Evolutionary conservation across 2,797 vertebrate genomes (phyloP).

Genomic region (Oryzias sinensis): DNA sequence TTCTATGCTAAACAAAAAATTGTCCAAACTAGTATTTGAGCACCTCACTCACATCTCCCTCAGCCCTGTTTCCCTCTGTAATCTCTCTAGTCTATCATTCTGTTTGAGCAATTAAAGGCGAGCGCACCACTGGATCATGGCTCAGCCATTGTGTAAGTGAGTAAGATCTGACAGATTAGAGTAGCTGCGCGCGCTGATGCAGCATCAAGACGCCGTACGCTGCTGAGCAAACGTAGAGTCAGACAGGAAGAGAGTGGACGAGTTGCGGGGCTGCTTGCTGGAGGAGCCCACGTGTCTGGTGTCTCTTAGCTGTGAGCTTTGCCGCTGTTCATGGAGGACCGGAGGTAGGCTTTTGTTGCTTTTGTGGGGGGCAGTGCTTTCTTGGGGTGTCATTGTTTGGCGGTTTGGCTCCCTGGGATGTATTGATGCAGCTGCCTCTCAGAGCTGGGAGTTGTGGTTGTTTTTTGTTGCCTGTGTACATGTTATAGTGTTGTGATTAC

Average conservation of each 20-base stretch:
- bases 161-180: conserved; percentile 37
- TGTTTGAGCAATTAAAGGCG: conserved; percentile 52
- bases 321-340: conserved; percentile 67
- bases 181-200: conserved; percentile 28
- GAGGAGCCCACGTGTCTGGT: conserved; percentile 64
- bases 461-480: conserved; percentile 22
- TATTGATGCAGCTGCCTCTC: conserved; percentile 16
- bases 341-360: conserved; percentile 78
- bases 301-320: conserved; percentile 53
- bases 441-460: conserved; percentile 17
- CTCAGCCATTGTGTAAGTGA: conserved; percentile 31
- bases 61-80: conserved; percentile 5
- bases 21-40: conserved; percentile 6
- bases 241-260: conserved; percentile 33
- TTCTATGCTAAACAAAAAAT: not conserved
- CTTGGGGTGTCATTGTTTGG: conserved; percentile 45
- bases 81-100: conserved; percentile 28
- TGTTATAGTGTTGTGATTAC: conserved; percentile 22
- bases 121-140: conserved; percentile 52
- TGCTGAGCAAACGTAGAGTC: conserved; percentile 27
- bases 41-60: conserved; percentile 2
- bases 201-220: conserved; percentile 12
- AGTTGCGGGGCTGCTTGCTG: conserved; percentile 47
- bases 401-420: conserved; percentile 18
- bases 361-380: conserved; percentile 36